Conservation (phyloP, 2,113 vertebrate species). For the Triplophysa siluroides region DNA sequence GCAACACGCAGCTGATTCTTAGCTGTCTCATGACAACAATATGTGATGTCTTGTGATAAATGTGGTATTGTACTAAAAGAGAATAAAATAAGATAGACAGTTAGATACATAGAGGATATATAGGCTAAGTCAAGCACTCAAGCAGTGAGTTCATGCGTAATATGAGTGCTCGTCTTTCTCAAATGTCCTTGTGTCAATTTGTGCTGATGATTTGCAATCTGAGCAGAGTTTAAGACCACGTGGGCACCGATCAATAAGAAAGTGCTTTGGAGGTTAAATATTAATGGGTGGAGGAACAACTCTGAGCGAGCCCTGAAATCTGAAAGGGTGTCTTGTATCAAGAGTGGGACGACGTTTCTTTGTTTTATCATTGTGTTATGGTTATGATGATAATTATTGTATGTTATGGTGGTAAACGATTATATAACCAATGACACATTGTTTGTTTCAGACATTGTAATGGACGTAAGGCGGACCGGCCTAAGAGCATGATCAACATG, state of each 20-base stretch:
- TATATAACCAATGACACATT: not conserved
- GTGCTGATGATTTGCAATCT: slow-evolving; percentile 23
- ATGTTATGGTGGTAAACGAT: not conserved
- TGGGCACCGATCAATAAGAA: slow-evolving; percentile 23
- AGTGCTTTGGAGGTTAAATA: slow-evolving; percentile 22
- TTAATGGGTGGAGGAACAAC: slow-evolving; percentile 6
- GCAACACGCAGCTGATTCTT: not conserved
- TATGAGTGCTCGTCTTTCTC: not conserved
- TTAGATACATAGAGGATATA: no score
- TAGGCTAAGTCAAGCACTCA: not conserved
- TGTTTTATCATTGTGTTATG: not conserved
- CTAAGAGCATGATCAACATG: slow-evolving; percentile 58
- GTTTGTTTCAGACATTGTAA: slow-evolving; percentile 66
- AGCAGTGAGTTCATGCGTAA: not conserved
- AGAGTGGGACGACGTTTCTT: not conserved
- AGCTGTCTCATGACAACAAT: slow-evolving; percentile 3
- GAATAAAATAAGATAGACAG: not conserved
- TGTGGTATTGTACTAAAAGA: not conserved
- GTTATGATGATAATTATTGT: no score
- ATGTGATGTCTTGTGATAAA: not conserved
- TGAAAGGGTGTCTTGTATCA: not conserved
- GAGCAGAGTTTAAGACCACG: not conserved
- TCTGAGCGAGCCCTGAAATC: not conserved
- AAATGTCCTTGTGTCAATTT: slow-evolving; percentile 23
- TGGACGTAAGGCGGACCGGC: slow-evolving; percentile 53